Conservation (phyloP, 2,113 vertebrate species). For the Cololabis saira region DNA sequence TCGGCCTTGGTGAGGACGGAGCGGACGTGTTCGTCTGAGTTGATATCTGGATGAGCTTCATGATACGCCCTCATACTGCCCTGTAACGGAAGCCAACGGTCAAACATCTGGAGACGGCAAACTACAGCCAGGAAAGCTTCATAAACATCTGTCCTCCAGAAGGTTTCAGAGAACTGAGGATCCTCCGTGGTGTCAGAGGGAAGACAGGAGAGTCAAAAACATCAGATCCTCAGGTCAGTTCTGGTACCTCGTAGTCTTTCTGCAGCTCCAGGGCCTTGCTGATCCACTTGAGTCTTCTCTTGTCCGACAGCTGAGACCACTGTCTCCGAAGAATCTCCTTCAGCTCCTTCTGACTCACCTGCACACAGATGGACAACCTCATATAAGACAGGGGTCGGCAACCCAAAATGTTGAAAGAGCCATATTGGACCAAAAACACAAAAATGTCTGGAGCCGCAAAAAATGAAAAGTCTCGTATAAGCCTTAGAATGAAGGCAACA, state of each 20-base stretch:
- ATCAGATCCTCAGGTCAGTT: background rate
- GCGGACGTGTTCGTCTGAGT: constrained; percentile 78
- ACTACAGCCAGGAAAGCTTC: background rate
- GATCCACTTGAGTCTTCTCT: constrained; percentile 86
- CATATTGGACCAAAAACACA: too few relatives aligned
- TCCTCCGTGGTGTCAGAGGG: too few relatives aligned
- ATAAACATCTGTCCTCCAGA: background rate
- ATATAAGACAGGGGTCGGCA: too few relatives aligned
- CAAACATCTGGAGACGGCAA: background rate
- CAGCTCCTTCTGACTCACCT: constrained; percentile 85
- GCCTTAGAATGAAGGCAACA: too few relatives aligned
- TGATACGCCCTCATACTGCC: constrained; percentile 78
- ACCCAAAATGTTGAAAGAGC: too few relatives aligned
- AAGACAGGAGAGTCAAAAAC: background rate
- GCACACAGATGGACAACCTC: constrained; percentile 6
- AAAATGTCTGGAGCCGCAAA: too few relatives aligned
- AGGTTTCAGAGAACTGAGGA: too few relatives aligned
- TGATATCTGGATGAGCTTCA: constrained; percentile 79
- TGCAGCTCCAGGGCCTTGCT: constrained; percentile 86
- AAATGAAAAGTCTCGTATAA: too few relatives aligned
- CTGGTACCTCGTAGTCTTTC: constrained; percentile 81
- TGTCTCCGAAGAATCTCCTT: constrained; percentile 84
- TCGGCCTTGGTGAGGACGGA: constrained; percentile 86
- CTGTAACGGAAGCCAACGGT: constrained; percentile 44
- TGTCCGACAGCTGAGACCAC: constrained; percentile 85